These are phyloP conservation scores for Pagetopsis macropterus DNA, from an alignment of 2,797 vertebrate genomes.

Conservation along the genomic window DNA sequence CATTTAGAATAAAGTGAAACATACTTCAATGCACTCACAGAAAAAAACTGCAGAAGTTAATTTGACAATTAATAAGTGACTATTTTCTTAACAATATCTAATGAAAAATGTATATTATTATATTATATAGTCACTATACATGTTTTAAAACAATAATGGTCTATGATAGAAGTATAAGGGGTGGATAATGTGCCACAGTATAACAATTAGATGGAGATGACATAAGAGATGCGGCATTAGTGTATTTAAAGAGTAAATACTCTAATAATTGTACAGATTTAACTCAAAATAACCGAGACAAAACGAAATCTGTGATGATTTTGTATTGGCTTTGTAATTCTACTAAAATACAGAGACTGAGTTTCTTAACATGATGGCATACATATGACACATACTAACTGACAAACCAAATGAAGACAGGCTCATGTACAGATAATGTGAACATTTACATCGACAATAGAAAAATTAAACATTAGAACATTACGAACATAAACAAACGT, in stretches of 20 bases:
- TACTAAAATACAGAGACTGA: slow-evolving; percentile 10
- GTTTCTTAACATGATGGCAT: slow-evolving; percentile 7
- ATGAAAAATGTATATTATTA: neutral
- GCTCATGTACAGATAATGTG: slow-evolving; percentile 56
- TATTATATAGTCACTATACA: slow-evolving; percentile 14
- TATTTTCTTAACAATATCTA: slow-evolving; percentile 9
- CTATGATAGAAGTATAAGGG: slow-evolving; percentile 17
- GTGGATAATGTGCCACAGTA: slow-evolving; percentile 31
- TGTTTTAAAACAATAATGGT: neutral
- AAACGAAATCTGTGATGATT: slow-evolving; percentile 12
- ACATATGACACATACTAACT: slow-evolving; percentile 34
- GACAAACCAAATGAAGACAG: slow-evolving; percentile 67
- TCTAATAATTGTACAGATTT: slow-evolving; percentile 35
- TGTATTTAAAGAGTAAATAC: slow-evolving; percentile 34
- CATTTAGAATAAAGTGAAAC: slow-evolving; percentile 7
- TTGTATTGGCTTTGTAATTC: neutral
- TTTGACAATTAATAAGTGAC: slow-evolving; percentile 1
- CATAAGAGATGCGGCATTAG: slow-evolving; percentile 34
- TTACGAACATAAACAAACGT: slow-evolving; percentile 79
- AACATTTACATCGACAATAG: slow-evolving; percentile 56
- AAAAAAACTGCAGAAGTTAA: slow-evolving; percentile 30
- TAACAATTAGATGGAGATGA: slow-evolving; percentile 51
- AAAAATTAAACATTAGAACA: slow-evolving; percentile 69
- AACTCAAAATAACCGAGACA: slow-evolving; percentile 6
- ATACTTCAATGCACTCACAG: slow-evolving; percentile 27